Base-by-base conservation (phyloP, 2,888 invertebrate species). In the Ctena decussata region DNA sequence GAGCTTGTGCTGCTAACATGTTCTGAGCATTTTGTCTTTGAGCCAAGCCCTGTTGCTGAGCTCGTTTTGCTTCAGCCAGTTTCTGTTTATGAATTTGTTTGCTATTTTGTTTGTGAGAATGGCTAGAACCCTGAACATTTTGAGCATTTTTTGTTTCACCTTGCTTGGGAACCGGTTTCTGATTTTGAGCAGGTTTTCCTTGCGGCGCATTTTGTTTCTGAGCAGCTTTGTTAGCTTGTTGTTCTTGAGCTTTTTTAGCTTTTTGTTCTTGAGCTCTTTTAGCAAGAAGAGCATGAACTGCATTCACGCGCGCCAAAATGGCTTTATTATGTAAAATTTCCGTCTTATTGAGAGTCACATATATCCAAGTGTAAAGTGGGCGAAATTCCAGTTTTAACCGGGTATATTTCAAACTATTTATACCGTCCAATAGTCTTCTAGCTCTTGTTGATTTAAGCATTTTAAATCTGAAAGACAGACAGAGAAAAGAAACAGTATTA, bases 401-500 rank as follows among this genome's bases (percentile, higher is more conserved):
- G n/a, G 82, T 80, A 44, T 93, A 93, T 70, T 87, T 86, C 0
- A 93, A 60, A 72, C 89, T 91, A 69, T 86, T 89, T 21, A 93
- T 60, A 1, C 93, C 93, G 41, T 93, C 93, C n/a, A 81, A 76
- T 24, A 77, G 80, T 27, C 85, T 91, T n/a, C 93, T 83, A 8
- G 78, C 85, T 44, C 82, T 82, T 0, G 87, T 86, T 24, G 89
- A 75, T 46, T 86, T 85, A 12, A 94, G 71, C 15, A 93, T 53
- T 12, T 77, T 77, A 49, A 87, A 84, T 65, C 94, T 94, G 88
- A 71, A 88, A 84, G 18, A n/a, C n/a, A n/a, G n/a, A n/a, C n/a
- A n/a, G n/a, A n/a, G n/a, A n/a, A n/a, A n/a, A n/a, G n/a, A n/a
- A n/a, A n/a, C n/a, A n/a, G n/a, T n/a, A n/a, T n/a, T n/a, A n/a